Conservation (phyloP, 2,113 vertebrate species). For the Proteles cristata region DNA sequence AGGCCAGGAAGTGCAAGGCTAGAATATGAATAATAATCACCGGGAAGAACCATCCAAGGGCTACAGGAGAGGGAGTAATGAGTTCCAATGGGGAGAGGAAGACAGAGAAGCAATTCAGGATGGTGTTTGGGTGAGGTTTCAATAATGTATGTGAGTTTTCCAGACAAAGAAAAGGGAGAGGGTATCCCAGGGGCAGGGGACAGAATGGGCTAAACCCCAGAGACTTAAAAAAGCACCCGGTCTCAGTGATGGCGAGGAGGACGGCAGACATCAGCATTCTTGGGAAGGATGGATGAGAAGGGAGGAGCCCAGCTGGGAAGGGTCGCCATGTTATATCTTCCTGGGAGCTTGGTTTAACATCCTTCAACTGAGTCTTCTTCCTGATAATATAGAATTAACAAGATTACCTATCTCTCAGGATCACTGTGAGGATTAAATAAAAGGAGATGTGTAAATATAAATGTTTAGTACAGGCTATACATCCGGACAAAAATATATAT, state of each 20-base stretch:
- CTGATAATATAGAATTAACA: neutral
- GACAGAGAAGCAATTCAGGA: neutral
- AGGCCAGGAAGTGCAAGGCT: neutral
- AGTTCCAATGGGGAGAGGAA: neutral
- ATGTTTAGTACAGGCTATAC: rapidly evolving
- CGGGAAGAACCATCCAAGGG: neutral
- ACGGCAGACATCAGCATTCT: rapidly evolving
- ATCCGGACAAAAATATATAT: neutral
- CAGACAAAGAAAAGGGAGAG: neutral
- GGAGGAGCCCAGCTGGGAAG: rapidly evolving
- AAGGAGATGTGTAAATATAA: neutral
- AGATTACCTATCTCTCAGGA: neutral
- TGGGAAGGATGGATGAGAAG: neutral
- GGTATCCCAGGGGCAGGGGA: neutral
- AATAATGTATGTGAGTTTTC: neutral
- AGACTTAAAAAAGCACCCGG: neutral
- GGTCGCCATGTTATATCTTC: too few species aligned
- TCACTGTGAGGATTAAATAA: neutral
- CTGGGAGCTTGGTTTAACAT: neutral
- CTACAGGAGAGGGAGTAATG: neutral
- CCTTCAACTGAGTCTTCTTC: neutral
- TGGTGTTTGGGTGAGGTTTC: neutral
- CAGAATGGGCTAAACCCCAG: neutral
- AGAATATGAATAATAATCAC: neutral
- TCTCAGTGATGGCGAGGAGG: neutral